A percentile compares a stretch with the other conserved stretches of the same genome.
These are phyloP conservation scores for Hippocampus guttulatus DNA, from an alignment of 2,113 vertebrate species.

Conservation along the genomic window DNA sequence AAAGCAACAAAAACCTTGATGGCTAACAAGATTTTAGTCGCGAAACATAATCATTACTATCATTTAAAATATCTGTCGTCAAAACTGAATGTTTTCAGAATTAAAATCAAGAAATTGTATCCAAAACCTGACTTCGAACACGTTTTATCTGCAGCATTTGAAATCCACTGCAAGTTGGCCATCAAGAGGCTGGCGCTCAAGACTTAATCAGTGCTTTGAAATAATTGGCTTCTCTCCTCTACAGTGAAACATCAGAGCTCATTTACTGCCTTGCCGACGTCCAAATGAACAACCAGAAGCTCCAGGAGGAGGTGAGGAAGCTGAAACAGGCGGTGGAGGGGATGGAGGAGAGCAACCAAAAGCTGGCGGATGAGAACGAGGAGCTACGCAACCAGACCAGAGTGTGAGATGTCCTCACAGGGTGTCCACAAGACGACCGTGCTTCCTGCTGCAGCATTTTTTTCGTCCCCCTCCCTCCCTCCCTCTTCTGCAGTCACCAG, in stretches of 20 bases:
- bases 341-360: slow-evolving; percentile 80
- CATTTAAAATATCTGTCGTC: too few relatives aligned
- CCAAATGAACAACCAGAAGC: slow-evolving; percentile 82
- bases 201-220: too few relatives aligned
- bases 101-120: too few relatives aligned
- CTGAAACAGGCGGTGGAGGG: slow-evolving; percentile 77
- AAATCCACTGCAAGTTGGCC: too few relatives aligned
- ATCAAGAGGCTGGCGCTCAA: too few relatives aligned
- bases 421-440: background rate
- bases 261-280: slow-evolving; percentile 80
- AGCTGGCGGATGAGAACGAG: slow-evolving; percentile 77
- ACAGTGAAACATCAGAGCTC: slow-evolving; percentile 83
- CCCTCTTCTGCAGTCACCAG: slow-evolving; percentile 70
- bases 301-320: slow-evolving; percentile 81
- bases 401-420: slow-evolving; percentile 60
- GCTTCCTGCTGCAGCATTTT: background rate
- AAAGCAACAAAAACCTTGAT: too few relatives aligned
- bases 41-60: too few relatives aligned
- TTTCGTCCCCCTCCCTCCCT: background rate
- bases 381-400: slow-evolving; percentile 70
- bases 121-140: too few relatives aligned
- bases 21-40: too few relatives aligned
- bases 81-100: too few relatives aligned
- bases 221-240: slow-evolving; percentile 7
- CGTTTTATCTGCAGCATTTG: too few relatives aligned